phyloP scores from a whole-genome alignment of 2,113 vertebrate genomes.

The Tricholaema leucomelas region DNA sequence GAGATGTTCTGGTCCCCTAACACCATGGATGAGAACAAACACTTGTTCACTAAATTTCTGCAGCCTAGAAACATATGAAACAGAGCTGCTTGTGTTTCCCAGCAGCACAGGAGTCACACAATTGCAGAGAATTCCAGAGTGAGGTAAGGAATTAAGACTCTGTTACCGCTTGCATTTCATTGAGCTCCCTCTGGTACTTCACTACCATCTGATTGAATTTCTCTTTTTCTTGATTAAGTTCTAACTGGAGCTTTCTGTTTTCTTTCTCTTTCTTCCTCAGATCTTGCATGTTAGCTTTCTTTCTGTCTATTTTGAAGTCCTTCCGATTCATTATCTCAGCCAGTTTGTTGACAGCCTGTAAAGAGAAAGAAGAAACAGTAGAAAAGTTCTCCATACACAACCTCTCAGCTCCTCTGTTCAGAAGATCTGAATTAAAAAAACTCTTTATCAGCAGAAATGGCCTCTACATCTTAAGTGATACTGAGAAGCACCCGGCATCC shows the following conservation, averaged over 20 bases:
- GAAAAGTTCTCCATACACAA: not conserved
- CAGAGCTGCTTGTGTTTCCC: not conserved
- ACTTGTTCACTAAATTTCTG: not conserved
- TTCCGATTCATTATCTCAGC: conserved; percentile 99
- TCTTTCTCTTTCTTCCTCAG: conserved; percentile 99
- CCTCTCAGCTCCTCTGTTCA: not conserved
- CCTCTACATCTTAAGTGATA: not conserved
- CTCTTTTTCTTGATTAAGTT: conserved; percentile 98
- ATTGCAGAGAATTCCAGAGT: not conserved
- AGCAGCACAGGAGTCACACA: not conserved
- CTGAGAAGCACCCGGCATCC: not conserved
- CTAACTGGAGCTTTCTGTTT: conserved; percentile 94
- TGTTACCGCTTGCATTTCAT: conserved; percentile 95
- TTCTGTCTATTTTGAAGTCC: conserved; percentile 98
- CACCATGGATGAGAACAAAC: not conserved
- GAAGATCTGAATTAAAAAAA: not conserved
- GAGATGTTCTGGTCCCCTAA: no score
- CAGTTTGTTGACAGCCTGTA: conserved; percentile 96
- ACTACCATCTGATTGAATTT: conserved; percentile 98
- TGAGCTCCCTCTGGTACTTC: conserved; percentile 94
- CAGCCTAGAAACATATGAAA: not conserved
- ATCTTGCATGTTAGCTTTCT: conserved; percentile 94
- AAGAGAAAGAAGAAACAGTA: conserved; percentile 13
- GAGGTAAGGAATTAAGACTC: not conserved
- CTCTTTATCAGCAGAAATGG: not conserved